Evolutionary conservation across 2,888 invertebrate genomes (phyloP).

Genomic region (Branchellion lobata): DNA sequence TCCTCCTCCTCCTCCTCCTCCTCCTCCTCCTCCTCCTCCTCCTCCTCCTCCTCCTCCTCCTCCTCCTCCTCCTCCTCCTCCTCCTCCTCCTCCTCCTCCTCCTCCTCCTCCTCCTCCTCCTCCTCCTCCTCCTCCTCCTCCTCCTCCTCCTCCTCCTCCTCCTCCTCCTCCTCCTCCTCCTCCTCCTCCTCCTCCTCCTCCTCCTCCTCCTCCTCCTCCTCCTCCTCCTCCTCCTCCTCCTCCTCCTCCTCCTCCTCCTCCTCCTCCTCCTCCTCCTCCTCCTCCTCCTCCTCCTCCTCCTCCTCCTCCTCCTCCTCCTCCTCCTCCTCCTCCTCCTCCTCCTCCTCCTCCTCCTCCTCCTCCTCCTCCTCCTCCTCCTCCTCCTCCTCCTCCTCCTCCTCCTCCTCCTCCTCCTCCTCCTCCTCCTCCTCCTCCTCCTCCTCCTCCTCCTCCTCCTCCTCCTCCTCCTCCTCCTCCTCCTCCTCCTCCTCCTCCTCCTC

Average conservation of each 20-base stretch:
- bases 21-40: slow-evolving; percentile 2
- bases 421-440: slow-evolving; percentile 49
- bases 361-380: slow-evolving; percentile 46
- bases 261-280: no score
- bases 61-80: no score
- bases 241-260: no score
- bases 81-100: background rate
- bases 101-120: background rate
- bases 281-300: no score
- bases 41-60: slow-evolving; percentile 2
- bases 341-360: slow-evolving; percentile 14
- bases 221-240: slow-evolving; percentile 12
- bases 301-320: slow-evolving; percentile 25
- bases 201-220: background rate
- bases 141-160: background rate
- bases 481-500: slow-evolving; percentile 42
- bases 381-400: slow-evolving; percentile 48
- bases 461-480: background rate
- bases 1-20: background rate
- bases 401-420: slow-evolving; percentile 49
- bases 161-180: background rate
- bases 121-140: background rate
- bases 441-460: slow-evolving; percentile 43
- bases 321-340: slow-evolving; percentile 30
- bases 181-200: slow-evolving; percentile 10